Conservation (phyloP, 1,140 invertebrate genomes). For the Lethocerus indicus region DNA sequence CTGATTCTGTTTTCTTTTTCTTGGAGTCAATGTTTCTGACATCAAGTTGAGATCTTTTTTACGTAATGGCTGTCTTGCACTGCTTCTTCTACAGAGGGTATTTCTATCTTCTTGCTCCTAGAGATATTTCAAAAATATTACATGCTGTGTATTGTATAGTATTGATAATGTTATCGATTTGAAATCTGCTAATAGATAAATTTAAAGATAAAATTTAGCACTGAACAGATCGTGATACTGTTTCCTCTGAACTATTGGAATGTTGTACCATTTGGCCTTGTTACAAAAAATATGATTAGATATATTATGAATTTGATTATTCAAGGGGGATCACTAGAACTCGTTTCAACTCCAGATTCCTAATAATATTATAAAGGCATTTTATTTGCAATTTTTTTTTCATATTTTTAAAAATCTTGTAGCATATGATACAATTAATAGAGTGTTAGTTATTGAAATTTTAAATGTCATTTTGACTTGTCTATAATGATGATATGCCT, state of each 20-base stretch:
- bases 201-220: not conserved
- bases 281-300: too few relatives aligned
- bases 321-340: too few relatives aligned
- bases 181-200: slow-evolving; percentile 20
- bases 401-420: not conserved
- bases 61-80: slow-evolving; percentile 33
- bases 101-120: slow-evolving; percentile 31
- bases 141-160: not conserved
- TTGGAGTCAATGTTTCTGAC: slow-evolving; percentile 6
- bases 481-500: not conserved
- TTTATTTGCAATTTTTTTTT: not conserved
- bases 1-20: slow-evolving; percentile 11
- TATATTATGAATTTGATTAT: too few relatives aligned
- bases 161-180: not conserved
- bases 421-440: not conserved
- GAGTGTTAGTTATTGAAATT: not conserved
- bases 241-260: not conserved
- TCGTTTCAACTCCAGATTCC: too few relatives aligned
- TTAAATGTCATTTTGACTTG: not conserved
- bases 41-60: slow-evolving; percentile 26
- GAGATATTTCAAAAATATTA: not conserved
- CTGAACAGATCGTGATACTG: not conserved
- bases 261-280: too few relatives aligned
- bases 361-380: not conserved
- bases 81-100: slow-evolving; percentile 40